These are phyloP conservation scores for Falcaria lacertinaria DNA, from an alignment of 2,888 invertebrate species.

Conservation along the genomic window DNA sequence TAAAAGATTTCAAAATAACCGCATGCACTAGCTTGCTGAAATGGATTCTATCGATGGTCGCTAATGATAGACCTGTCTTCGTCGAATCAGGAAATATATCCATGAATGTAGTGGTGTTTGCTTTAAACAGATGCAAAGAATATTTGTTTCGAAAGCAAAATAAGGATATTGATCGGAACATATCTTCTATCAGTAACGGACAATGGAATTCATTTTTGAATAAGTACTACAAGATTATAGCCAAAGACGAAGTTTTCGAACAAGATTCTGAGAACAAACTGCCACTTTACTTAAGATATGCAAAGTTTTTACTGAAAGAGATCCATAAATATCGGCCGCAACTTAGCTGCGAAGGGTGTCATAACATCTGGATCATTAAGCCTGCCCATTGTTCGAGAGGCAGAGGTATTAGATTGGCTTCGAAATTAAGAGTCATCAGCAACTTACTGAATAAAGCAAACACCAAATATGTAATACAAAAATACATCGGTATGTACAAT, in stretches of 20 bases:
- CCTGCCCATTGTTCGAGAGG: conserved; percentile 91
- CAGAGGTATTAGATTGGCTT: conserved; percentile 89
- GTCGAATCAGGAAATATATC: conserved; percentile 75
- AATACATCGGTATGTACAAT: conserved; percentile 87
- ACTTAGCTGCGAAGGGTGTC: conserved; percentile 86
- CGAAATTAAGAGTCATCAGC: conserved; percentile 85
- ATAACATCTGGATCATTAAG: conserved; percentile 95
- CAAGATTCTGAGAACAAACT: conserved; percentile 49
- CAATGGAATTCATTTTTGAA: conserved; percentile 86
- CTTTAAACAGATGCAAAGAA: conserved; percentile 84
- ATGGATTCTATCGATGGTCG: conserved; percentile 67
- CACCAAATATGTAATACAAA: conserved; percentile 89
- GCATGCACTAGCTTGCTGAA: conserved; percentile 88
- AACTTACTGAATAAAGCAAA: conserved; percentile 79
- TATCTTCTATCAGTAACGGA: conserved; percentile 55
- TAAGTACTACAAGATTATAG: conserved; percentile 82
- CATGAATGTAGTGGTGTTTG: conserved; percentile 82
- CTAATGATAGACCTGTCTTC: conserved; percentile 63
- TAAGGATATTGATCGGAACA: conserved; percentile 81
- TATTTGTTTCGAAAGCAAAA: conserved; percentile 79
- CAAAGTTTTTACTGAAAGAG: conserved; percentile 79
- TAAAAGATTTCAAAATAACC: conserved; percentile 87
- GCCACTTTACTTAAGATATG: conserved; percentile 54
- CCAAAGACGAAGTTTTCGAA: conserved; percentile 76
- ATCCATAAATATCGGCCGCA: conserved; percentile 81